Evolutionary conservation across 2,888 invertebrate species (phyloP).

Genomic region (Pristionchus fissidentatus): DNA sequence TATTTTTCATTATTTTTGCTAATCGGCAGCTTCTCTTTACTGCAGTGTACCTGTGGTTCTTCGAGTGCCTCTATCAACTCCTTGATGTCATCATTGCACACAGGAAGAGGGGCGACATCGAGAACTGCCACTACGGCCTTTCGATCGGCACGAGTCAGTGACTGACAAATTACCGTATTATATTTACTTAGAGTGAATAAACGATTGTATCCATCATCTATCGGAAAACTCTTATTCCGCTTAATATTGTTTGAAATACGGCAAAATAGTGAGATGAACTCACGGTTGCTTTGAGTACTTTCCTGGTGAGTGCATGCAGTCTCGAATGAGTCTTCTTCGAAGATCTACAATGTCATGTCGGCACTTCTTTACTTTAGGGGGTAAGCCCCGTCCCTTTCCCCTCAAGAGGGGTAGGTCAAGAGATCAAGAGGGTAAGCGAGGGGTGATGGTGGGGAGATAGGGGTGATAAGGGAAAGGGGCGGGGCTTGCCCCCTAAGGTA

Average conservation of each 20-base stretch:
- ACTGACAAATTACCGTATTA: conserved; percentile 8
- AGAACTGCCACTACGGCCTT: conserved; percentile 60
- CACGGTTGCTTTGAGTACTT: conserved; percentile 28
- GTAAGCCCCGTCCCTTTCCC: too few species aligned
- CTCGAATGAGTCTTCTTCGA: conserved; percentile 22
- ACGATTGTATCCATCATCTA: too few species aligned
- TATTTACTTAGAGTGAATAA: not conserved
- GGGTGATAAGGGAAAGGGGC: too few species aligned
- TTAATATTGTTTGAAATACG: not conserved
- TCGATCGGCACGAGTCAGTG: conserved; percentile 53
- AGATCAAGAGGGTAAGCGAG: too few species aligned
- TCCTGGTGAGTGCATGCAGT: conserved; percentile 20
- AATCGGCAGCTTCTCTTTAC: too few species aligned
- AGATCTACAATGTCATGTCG: not conserved
- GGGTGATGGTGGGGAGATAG: too few species aligned
- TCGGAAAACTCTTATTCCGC: not conserved
- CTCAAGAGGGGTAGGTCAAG: too few species aligned
- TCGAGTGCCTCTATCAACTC: conserved; percentile 60
- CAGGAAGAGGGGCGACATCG: conserved; percentile 49
- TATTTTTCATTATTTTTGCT: too few species aligned
- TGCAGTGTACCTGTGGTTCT: conserved; percentile 63
- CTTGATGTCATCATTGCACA: conserved; percentile 52
- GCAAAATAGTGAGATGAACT: not conserved
- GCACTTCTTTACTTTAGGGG: too few species aligned
- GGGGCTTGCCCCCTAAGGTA: too few species aligned